Evolutionary conservation across 1,140 invertebrate genomes (phyloP).

Genomic region (Battus philenor): DNA sequence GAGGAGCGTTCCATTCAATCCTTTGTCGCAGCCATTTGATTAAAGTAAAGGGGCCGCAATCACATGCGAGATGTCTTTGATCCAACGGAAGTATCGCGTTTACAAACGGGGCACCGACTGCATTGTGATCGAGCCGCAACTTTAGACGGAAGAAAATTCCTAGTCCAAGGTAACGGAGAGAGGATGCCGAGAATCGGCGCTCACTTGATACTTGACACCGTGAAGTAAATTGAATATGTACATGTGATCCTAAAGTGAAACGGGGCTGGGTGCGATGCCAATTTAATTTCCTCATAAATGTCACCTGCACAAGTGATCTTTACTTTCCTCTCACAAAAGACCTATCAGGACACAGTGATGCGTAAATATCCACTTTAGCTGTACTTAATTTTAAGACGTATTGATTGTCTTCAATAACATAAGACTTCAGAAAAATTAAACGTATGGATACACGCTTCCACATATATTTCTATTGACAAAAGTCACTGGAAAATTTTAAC

Average conservation of each 20-base stretch:
- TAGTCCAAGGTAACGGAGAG: conserved; percentile 41
- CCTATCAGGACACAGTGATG: too few species aligned
- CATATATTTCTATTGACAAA: too few species aligned
- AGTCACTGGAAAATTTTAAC: too few species aligned
- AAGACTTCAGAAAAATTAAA: too few species aligned
- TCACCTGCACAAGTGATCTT: too few species aligned
- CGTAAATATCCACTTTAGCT: too few species aligned
- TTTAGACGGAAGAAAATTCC: conserved; percentile 28
- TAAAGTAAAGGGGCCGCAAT: conserved; percentile 69
- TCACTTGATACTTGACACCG: conserved; percentile 50
- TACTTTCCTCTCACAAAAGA: too few species aligned
- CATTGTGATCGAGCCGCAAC: conserved; percentile 45
- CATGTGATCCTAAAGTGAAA: conserved; percentile 32
- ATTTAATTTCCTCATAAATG: too few species aligned
- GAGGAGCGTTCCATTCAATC: conserved; percentile 64
- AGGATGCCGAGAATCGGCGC: conserved; percentile 38
- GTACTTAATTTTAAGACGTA: too few species aligned
- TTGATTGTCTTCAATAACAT: too few species aligned
- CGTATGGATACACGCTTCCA: too few species aligned
- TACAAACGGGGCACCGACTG: conserved; percentile 64
- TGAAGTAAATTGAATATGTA: conserved; percentile 43
- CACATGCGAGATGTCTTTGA: conserved; percentile 47
- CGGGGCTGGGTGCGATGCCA: conserved; percentile 22
- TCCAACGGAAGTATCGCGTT: conserved; percentile 70
- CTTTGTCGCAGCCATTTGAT: conserved; percentile 72